Conservation (phyloP, 2,888 invertebrate genomes). For the Nemurella pictetii region DNA sequence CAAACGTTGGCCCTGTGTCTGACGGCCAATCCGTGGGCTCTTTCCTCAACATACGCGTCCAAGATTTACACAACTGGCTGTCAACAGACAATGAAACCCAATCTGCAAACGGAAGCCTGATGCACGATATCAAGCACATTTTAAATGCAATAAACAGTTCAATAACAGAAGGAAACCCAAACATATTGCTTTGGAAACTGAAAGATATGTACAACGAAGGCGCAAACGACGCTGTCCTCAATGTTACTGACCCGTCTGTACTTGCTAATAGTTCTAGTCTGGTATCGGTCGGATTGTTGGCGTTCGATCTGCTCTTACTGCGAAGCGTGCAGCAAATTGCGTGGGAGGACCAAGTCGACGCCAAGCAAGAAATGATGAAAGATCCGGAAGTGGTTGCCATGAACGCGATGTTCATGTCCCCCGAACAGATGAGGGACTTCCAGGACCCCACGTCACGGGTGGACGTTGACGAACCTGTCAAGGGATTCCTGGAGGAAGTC, state of each 20-base stretch:
- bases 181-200: constrained; percentile 56
- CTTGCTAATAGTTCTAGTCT: constrained; percentile 56
- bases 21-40: constrained; percentile 55
- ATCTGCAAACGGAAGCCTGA: constrained; percentile 15
- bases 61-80: constrained; percentile 59
- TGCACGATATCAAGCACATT: constrained; percentile 46
- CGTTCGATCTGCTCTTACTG: constrained; percentile 60
- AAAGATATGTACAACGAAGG: constrained; percentile 59
- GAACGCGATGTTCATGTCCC: constrained; percentile 60
- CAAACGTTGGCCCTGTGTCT: constrained; percentile 42
- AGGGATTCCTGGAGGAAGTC: constrained; percentile 55
- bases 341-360: constrained; percentile 59
- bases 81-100: constrained; percentile 47
- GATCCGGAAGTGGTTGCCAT: constrained; percentile 62
- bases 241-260: constrained; percentile 46
- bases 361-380: constrained; percentile 54
- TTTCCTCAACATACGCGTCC: constrained; percentile 58
- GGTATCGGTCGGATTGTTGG: constrained; percentile 60
- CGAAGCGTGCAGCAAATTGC: constrained; percentile 62
- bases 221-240: constrained; percentile 49
- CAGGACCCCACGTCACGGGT: constrained; percentile 25
- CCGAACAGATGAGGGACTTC: constrained; percentile 49
- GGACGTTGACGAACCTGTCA: constrained; percentile 45
- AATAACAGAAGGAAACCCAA: constrained; percentile 56
- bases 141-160: constrained; percentile 59